Evolutionary conservation across 2,113 vertebrate species (phyloP).

Genomic region (Malurus cyaneus): DNA sequence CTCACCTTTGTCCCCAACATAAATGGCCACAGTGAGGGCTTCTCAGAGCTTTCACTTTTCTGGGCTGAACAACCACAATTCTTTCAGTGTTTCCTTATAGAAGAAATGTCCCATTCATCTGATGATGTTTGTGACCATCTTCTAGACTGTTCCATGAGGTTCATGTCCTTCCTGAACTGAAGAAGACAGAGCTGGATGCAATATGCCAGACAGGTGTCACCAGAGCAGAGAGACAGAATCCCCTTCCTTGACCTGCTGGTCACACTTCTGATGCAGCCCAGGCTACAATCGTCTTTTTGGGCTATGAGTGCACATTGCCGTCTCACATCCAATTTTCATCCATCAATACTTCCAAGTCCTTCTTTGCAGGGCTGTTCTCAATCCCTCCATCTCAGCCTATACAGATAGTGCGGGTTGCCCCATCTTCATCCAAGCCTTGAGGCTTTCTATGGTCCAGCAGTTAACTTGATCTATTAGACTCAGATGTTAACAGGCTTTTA

Average conservation of each 20-base stretch:
- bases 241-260: background rate
- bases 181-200: background rate
- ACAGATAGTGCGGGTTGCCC: fast-evolving
- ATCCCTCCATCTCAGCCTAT: background rate
- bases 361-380: background rate
- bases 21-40: background rate
- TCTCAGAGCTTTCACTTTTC: background rate
- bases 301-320: fast-evolving
- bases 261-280: background rate
- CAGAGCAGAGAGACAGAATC: background rate
- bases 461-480: background rate
- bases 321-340: background rate
- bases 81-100: background rate
- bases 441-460: background rate
- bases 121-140: background rate
- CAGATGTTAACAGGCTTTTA: background rate
- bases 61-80: background rate
- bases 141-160: background rate
- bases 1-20: background rate
- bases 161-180: background rate
- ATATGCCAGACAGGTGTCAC: background rate
- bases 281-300: background rate
- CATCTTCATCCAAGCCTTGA: background rate
- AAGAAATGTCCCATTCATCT: background rate
- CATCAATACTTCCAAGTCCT: background rate